Evolutionary conservation across 2,888 invertebrate genomes (phyloP).

Genomic region (Volucella bombylans): DNA sequence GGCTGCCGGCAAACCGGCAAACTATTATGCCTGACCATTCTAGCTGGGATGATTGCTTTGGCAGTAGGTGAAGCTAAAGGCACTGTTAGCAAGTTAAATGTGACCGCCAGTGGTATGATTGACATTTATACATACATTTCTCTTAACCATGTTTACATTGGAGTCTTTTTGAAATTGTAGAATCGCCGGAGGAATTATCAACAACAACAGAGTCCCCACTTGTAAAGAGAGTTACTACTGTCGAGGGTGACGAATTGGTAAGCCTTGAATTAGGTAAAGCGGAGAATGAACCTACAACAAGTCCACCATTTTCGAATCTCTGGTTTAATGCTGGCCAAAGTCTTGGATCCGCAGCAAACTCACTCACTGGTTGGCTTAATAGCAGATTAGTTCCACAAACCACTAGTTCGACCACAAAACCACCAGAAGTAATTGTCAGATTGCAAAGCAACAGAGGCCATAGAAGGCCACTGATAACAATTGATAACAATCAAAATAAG

Average conservation of each 20-base stretch:
- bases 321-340: constrained; percentile 79
- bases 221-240: constrained; percentile 75
- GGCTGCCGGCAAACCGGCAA: constrained; percentile 15
- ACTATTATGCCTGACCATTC: constrained; percentile 24
- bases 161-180: constrained; percentile 8
- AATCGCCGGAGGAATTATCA: constrained; percentile 1
- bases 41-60: constrained; percentile 32
- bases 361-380: constrained; percentile 79
- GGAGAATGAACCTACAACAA: constrained; percentile 8
- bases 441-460: constrained; percentile 76
- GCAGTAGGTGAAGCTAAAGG: constrained; percentile 6
- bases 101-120: constrained; percentile 53
- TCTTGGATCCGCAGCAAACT: constrained; percentile 78
- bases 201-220: constrained; percentile 59
- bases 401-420: constrained; percentile 76
- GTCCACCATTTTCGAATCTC: constrained; percentile 65
- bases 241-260: constrained; percentile 17
- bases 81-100: constrained; percentile 1
- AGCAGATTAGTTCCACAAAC: constrained; percentile 78
- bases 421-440: constrained; percentile 78
- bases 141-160: constrained; percentile 4
- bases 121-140: constrained; percentile 22
- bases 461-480: constrained; percentile 74
- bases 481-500: constrained; percentile 58
- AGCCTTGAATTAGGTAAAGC: constrained; percentile 36